Evolutionary conservation across 2,888 invertebrate species (phyloP).

Genomic region (Drosophila barbarae): DNA sequence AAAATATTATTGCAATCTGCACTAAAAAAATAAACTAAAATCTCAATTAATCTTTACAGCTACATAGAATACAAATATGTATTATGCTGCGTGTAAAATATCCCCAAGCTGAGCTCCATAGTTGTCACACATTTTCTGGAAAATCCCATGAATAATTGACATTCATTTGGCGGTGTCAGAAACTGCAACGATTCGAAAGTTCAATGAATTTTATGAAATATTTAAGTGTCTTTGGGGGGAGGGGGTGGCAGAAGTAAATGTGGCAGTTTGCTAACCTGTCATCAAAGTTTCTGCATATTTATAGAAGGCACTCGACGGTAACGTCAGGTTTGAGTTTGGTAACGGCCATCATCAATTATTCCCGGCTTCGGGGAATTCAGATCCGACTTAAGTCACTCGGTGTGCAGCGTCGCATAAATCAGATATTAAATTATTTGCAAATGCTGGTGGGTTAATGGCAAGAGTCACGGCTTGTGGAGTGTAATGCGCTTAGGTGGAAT

Average conservation of each 20-base stretch:
- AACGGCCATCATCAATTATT: constrained; percentile 30
- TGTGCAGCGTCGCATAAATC: constrained; percentile 39
- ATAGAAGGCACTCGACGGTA: constrained; percentile 20
- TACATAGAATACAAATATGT: no score
- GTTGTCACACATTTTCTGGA: not conserved
- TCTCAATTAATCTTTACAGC: not conserved
- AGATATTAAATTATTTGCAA: constrained; percentile 40
- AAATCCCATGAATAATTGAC: constrained; percentile 19
- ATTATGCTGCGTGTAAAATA: not conserved
- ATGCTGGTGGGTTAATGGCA: constrained; percentile 37
- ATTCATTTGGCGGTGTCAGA: constrained; percentile 20
- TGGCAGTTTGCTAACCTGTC: constrained; percentile 14
- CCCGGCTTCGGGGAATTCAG: constrained; percentile 13
- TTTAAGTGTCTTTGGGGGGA: constrained; percentile 14
- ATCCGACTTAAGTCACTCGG: constrained; percentile 36
- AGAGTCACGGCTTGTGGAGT: constrained; percentile 36
- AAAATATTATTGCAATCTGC: not conserved
- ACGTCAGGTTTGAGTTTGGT: constrained; percentile 15
- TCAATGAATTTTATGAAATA: constrained; percentile 26
- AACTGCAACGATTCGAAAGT: constrained; percentile 13
- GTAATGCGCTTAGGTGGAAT: constrained; percentile 44
- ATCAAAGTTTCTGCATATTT: constrained; percentile 59
- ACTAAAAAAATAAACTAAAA: not conserved
- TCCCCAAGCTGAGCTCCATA: not conserved
- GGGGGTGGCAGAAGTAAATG: not conserved